Evolutionary conservation across 2,888 invertebrate genomes (phyloP).

Genomic region (Cepaea hortensis): DNA sequence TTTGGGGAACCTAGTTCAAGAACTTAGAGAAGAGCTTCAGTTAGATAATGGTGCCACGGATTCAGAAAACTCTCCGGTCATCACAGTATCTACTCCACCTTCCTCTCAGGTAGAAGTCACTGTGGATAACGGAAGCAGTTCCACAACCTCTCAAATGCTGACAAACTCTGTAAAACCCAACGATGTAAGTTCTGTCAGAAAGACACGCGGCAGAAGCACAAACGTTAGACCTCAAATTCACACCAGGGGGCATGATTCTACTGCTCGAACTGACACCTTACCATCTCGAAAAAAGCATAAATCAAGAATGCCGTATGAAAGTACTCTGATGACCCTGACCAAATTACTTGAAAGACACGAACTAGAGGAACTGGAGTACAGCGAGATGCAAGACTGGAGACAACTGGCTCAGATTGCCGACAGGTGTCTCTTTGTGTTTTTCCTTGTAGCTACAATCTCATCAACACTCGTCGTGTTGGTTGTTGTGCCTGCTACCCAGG

Average conservation of each 20-base stretch:
- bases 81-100: not conserved
- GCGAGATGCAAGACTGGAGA: slow-evolving; percentile 79
- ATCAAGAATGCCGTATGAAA: slow-evolving; percentile 70
- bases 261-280: not conserved
- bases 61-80: not conserved
- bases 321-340: slow-evolving; percentile 77
- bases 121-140: not conserved
- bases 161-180: not conserved
- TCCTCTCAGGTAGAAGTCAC: not conserved
- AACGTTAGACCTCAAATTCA: not conserved
- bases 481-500: slow-evolving; percentile 76
- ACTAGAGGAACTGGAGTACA: slow-evolving; percentile 73
- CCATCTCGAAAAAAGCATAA: not conserved
- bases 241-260: not conserved
- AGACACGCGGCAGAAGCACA: not conserved
- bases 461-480: slow-evolving; percentile 78
- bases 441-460: slow-evolving; percentile 78
- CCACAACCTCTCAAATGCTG: not conserved
- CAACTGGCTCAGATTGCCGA: slow-evolving; percentile 79
- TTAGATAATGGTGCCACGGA: slow-evolving; percentile 58
- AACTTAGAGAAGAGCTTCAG: slow-evolving; percentile 70
- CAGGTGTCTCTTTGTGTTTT: slow-evolving; percentile 79
- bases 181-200: not conserved
- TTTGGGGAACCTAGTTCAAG: slow-evolving; percentile 74
- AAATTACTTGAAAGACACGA: slow-evolving; percentile 78